A percentile compares a stretch with the other conserved stretches of the same genome.
phyloP scores from a whole-genome alignment of 64 coral and sea anemone genomes.

The Dendrophyllia cribrosa region DNA sequence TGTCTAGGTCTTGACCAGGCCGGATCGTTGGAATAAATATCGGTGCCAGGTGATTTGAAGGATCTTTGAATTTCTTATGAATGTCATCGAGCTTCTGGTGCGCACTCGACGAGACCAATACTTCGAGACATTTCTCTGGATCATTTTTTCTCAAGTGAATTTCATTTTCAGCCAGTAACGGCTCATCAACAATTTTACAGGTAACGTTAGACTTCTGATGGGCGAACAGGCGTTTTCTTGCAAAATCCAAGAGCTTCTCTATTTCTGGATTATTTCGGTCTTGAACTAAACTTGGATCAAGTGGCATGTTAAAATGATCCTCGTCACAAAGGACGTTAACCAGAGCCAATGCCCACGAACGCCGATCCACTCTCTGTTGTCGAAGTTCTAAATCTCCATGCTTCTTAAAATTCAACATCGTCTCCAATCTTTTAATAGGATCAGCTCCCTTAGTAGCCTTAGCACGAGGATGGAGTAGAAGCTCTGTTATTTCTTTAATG shows the following conservation, averaged over 20 bases:
- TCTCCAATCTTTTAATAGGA: background rate
- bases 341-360: conserved; percentile 3
- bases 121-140: background rate
- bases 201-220: conserved; percentile 22
- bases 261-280: background rate
- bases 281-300: background rate
- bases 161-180: conserved; percentile 10
- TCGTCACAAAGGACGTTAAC: background rate
- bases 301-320: background rate
- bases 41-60: conserved; percentile 40
- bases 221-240: conserved; percentile 54
- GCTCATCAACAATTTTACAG: conserved; percentile 3
- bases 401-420: background rate
- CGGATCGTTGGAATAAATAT: conserved; percentile 58
- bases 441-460: background rate
- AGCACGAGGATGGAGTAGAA: background rate
- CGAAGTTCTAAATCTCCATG: background rate
- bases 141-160: background rate
- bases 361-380: background rate
- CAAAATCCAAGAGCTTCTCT: background rate
- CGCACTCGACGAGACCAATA: background rate
- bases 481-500: background rate
- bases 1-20: background rate
- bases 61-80: conserved; percentile 28
- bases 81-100: conserved; percentile 12